Base-by-base conservation (phyloP, 1,140 invertebrate genomes). In the Luehdorfia chinensis region DNA sequence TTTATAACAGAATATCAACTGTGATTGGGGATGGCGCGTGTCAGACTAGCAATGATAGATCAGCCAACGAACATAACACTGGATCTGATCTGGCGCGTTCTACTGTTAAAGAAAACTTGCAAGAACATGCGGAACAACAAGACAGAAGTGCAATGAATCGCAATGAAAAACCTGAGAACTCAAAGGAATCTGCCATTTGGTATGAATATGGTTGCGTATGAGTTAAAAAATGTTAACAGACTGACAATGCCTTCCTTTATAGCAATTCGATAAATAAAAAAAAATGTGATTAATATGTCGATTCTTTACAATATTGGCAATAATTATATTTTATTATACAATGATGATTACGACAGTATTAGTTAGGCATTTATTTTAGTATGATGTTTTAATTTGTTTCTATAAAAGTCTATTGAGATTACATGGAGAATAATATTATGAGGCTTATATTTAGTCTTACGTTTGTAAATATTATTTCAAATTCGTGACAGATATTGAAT, bases 121-220 rank as follows among this genome's bases (percentile, higher is more conserved):
- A 72, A 32, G 68, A 79, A 4, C 43, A 60, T 44, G 77, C 66
- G 43, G 78, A 66, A 39, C 60, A n/a, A n/a, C 60, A 66, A 16
- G 72, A 70, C 19, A 71, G 78, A 53, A 83, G 74, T 45, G 66
- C 84, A 8, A 8, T 43, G 5, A 88, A 55, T 46, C 59, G 72
- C 1, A 73, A 44, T 27, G 88, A 73, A 57, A 92, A 89, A 81
- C 84, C 85, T 25, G 88, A 89, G 44, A 91, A 90, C 69, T 92
- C 90, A 67, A 92, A 88, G 46, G 89, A 90, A 63, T 92, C 90
- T 61, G 91, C 93, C 14, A 90, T 96, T 61, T 97, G 96, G 96
- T 97, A 97, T 83, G 96, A 97, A 77, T 97, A 97, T 87, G 96
- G 96, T 63, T 97, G 96, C 89, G 96, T 97, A 44, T 97, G 87